Base-by-base conservation (phyloP, 2,888 invertebrate genomes). In the Chorisops tibialis region DNA sequence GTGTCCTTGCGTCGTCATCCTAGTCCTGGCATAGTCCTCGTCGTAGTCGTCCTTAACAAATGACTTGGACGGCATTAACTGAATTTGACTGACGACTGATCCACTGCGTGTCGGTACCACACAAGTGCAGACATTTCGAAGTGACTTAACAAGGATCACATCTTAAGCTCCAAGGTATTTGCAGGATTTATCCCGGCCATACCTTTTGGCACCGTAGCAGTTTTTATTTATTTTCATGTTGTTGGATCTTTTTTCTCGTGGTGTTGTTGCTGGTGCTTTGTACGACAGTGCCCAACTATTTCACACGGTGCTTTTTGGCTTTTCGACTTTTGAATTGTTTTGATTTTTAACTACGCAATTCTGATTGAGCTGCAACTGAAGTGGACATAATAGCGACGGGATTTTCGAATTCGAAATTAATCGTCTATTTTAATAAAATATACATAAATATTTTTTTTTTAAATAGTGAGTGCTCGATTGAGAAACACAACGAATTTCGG, bases 71-170 rank as follows among this genome's bases (percentile, higher is more conserved):
- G 60, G 63, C 61, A 64, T 64, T 64, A 64, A 61, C 51, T 61
- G 64, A 64, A 64, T 64, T 64, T 64, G 61, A 64, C 64, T 64
- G 64, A 63, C 63, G 56, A 56, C 61, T 63, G 63, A 63, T 63
- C 63, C 63, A 63, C 60, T 58, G 60, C 56, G 60, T 63, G 61
- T 59, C 52, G 43, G 54, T 24, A 12, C 56, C 56, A 45, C 43
- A 56, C 59, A 59, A 59, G 59, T 59, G 61, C 64, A 64, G 62
- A 64, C 62, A 64, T 59, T 64, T 62, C 62, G 65, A 54, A 65
- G 65, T 65, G 65, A 65, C 63, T 65, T 65, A 65, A 63, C 65
- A 65, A 65, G 65, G 65, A 65, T 65, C 61, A 65, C 59, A 48
- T 59, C 59, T 59, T 59, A 59, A 59, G 59, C 59, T 59, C 41